Evolutionary conservation across 2,888 invertebrate species (phyloP).

Genomic region (Pyrrhosoma nymphula): DNA sequence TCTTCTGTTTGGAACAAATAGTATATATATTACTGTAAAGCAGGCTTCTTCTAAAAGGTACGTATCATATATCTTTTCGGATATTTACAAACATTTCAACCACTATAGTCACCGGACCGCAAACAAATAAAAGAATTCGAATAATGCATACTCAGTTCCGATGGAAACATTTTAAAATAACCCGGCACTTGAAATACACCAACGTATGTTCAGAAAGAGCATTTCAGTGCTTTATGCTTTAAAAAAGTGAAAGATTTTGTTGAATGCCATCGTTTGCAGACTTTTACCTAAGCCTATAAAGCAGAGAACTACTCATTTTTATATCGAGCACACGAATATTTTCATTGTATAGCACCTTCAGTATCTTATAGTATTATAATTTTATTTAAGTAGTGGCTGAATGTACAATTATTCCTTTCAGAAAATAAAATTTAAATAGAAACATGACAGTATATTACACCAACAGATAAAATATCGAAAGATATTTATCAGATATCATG

Average conservation of each 20-base stretch:
- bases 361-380: background rate
- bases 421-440: background rate
- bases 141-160: background rate
- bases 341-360: slow-evolving; percentile 10
- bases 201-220: background rate
- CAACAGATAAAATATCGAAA: too few species aligned
- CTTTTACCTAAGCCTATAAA: background rate
- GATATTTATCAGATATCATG: too few species aligned
- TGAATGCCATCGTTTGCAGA: background rate
- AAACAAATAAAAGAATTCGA: background rate
- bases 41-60: background rate
- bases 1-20: background rate
- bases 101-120: background rate
- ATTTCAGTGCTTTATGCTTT: background rate
- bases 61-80: background rate
- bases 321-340: background rate
- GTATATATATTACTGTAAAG: background rate
- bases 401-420: background rate
- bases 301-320: background rate
- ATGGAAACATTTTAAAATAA: background rate
- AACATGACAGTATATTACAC: slow-evolving; percentile 57
- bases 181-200: background rate
- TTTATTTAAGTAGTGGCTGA: background rate
- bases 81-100: background rate
- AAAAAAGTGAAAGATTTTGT: background rate